Evolutionary conservation across 2,113 vertebrate species (phyloP).

Genomic region (Neotoma lepida): DNA sequence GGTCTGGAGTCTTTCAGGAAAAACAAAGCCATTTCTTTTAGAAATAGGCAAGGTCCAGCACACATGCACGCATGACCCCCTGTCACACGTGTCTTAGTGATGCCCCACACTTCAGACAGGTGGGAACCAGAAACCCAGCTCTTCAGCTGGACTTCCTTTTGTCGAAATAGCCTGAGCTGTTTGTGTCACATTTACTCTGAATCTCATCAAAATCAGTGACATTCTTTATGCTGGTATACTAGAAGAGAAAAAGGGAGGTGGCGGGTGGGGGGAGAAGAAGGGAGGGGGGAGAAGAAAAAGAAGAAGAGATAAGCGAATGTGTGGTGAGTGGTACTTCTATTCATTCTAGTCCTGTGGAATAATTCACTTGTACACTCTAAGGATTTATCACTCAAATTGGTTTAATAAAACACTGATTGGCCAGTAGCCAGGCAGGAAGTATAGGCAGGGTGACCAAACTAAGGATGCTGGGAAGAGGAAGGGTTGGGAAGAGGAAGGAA

Average conservation of each 20-base stretch:
- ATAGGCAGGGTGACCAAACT: too few relatives aligned
- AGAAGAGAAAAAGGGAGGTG: neutral
- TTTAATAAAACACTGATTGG: too few relatives aligned
- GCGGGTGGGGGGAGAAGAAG: neutral
- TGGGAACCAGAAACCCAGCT: neutral
- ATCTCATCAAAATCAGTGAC: neutral
- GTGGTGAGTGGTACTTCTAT: neutral
- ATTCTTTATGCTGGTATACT: neutral
- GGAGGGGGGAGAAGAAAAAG: neutral
- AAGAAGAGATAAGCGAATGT: neutral
- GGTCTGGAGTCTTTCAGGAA: slow-evolving; percentile 26
- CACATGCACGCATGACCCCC: too few relatives aligned
- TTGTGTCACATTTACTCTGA: neutral
- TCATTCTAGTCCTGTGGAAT: neutral
- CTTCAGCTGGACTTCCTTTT: neutral
- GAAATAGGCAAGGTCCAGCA: neutral
- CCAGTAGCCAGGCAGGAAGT: too few relatives aligned
- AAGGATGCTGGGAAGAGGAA: too few relatives aligned
- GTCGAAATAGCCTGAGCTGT: neutral
- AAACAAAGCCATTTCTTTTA: neutral
- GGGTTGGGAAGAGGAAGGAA: too few relatives aligned
- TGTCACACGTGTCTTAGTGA: neutral
- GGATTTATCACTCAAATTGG: too few relatives aligned
- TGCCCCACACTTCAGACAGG: neutral
- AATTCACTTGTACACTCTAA: too few relatives aligned